Evolutionary conservation across 2,797 vertebrate species (phyloP), one percentile per base, ranked within the genome.

Genomic region (Oceanodroma leucorhoa): DNA sequence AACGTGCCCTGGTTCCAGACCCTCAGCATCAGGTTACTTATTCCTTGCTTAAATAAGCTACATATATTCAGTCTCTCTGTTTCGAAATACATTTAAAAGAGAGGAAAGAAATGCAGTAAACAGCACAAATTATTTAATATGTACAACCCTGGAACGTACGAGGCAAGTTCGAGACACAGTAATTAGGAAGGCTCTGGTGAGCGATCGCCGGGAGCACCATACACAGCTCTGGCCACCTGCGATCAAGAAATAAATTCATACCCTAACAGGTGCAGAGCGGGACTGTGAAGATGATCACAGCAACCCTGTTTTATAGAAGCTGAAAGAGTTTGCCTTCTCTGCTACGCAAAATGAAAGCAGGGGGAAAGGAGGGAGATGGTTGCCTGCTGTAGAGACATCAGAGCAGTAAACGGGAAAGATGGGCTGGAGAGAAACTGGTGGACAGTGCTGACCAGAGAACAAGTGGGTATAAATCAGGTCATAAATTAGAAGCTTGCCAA

Each of bases 201-300:
- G n/a, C 6, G 1, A 36, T 11, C 0, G 0, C 5, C 5, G 4
- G 12, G 26, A 83, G 36, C 51, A 61, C 11, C 14, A 36, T 9
- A 34, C 2, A 50, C 32, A 69, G 46, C 14, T 36, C 70, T 7
- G 45, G 46, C 40, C 41, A 90, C 46, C 65, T 61, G 23, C 1
- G 2, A 36, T 40, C 14, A 84, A 58, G 38, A 87, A 75, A 85
- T 80, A 55, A 71, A 71, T 32, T 83, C 57, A 27, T 38, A n/a
- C 3, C 11, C 18, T 43, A 57, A 57, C 3, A 69, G 26, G 48
- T 24, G 32, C 22, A 60, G 26, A 81, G 41, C 57, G 57, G 34
- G 65, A 48, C 48, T 60, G 27, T 17, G n/a, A 60, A 26, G 45
- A 51, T 10, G 5, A 27, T 5, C 48, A 34, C 40, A 83, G 50